Evolutionary conservation across 1,140 invertebrate species (phyloP), one percentile per base, ranked within the genome.

Genomic region (Drosophila tani): DNA sequence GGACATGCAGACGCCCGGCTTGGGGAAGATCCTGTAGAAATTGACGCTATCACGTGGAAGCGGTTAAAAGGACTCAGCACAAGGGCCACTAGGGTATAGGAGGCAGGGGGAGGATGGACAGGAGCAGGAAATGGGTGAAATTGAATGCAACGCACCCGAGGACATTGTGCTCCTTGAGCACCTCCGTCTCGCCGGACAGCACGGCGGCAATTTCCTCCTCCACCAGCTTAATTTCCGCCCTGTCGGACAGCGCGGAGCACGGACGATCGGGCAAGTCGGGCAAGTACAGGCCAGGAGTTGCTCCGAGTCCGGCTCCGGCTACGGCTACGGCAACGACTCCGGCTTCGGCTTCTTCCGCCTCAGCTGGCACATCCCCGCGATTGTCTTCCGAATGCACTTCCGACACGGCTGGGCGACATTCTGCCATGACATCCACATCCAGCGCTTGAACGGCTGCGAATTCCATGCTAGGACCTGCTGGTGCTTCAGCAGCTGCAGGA

Each of bases 161-260:
- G 29, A 95, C 94, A 79, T 95, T 95, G 79, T 95, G 94, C 59
- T 96, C 95, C 76, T 94, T 94, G 24, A 95, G 81, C 69, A 96
- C 93, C 91, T 96, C 95, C 21, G 95, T 94, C 69, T 96, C 95
- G 59, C 95, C 95, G 17, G 95, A 94, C 79, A 96, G 94, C 56
- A 96, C 91, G 62, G 95, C 94, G 21, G 95, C 95, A 70, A 96
- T 95, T 93, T 95, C 95, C 63, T 96, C 94, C 73, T 96, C 95
- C 9, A 95, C 94, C 41, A 95, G 84, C 68, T 94, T 93, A 59
- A 93, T 83, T 84, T 91, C 92, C 66, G 86, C 40, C 53, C 75
- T 57, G 47, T 92, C 91, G 12, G 87, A 91, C 64, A 92, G 40
- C 32, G 81, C 91, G 41, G 91, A 92, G 58, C 80, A 91, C 21